Evolutionary conservation across 2,797 vertebrate genomes (phyloP).

Genomic region (Monodelphis domestica): DNA sequence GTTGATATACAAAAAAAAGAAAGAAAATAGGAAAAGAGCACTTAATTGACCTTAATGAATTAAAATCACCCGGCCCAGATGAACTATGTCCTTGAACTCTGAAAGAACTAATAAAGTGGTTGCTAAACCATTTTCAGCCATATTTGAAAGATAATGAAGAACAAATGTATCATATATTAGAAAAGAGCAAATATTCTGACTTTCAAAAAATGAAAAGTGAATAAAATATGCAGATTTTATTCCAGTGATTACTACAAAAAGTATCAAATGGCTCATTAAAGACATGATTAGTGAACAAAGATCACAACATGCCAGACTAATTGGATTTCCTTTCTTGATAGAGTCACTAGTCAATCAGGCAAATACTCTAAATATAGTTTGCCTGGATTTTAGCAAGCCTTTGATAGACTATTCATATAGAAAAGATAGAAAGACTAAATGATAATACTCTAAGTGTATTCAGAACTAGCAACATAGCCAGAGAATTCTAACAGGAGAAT

Average conservation of each 20-base stretch:
- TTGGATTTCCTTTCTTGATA: background rate
- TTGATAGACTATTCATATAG: background rate
- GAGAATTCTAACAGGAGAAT: background rate
- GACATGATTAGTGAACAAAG: background rate
- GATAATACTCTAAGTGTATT: background rate
- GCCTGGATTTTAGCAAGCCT: background rate
- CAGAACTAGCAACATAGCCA: background rate
- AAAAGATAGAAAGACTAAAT: background rate
- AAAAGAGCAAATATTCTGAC: background rate
- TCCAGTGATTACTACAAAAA: background rate
- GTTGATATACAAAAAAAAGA: too few species aligned
- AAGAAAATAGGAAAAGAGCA: background rate
- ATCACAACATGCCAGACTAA: background rate
- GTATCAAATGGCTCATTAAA: background rate
- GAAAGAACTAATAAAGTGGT: background rate
- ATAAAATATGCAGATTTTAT: background rate
- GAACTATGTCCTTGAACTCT: background rate
- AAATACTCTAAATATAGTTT: background rate
- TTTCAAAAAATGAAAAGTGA: background rate
- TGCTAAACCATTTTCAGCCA: background rate
- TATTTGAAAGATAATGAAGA: background rate
- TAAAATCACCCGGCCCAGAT: background rate
- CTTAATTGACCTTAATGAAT: background rate
- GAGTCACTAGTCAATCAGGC: background rate
- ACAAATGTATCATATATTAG: background rate